Percentiles rank a stretch among this genome's conserved stretches.
phyloP scores from a whole-genome alignment of 2,888 invertebrate genomes.

The Tipula helvola region DNA sequence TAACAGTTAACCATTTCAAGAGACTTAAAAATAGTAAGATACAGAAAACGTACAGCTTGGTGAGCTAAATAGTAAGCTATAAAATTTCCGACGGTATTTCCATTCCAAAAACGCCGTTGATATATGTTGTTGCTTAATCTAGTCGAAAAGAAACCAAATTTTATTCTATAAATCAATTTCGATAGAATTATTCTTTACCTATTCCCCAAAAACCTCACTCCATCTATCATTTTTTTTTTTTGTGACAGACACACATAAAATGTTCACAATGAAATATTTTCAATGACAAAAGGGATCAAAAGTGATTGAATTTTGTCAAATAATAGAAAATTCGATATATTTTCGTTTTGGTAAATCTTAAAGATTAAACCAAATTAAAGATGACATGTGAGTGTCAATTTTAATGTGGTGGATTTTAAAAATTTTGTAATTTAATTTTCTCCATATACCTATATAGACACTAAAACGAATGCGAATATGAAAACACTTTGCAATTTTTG shows the following conservation, averaged over 20 bases:
- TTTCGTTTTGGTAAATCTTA: background rate
- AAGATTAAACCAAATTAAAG: background rate
- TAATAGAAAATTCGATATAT: background rate
- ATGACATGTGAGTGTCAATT: constrained; percentile 4
- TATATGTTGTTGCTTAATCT: background rate
- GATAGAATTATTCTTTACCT: background rate
- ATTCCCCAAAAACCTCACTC: background rate
- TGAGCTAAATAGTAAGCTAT: too few species aligned
- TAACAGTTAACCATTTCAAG: too few species aligned
- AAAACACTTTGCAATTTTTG: background rate
- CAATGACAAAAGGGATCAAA: background rate
- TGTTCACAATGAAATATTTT: background rate
- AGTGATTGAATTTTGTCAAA: constrained; percentile 4
- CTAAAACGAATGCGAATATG: background rate
- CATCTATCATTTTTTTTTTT: background rate
- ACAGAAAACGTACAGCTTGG: too few species aligned
- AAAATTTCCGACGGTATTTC: too few species aligned
- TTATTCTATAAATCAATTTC: background rate
- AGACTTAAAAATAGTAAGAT: too few species aligned
- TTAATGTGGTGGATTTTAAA: background rate
- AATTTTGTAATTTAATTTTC: background rate
- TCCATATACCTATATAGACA: background rate
- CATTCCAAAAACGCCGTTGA: background rate
- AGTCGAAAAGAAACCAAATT: background rate
- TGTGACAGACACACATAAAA: background rate